Conservation (phyloP, 2,113 vertebrate genomes). For the Oplegnathus fasciatus region DNA sequence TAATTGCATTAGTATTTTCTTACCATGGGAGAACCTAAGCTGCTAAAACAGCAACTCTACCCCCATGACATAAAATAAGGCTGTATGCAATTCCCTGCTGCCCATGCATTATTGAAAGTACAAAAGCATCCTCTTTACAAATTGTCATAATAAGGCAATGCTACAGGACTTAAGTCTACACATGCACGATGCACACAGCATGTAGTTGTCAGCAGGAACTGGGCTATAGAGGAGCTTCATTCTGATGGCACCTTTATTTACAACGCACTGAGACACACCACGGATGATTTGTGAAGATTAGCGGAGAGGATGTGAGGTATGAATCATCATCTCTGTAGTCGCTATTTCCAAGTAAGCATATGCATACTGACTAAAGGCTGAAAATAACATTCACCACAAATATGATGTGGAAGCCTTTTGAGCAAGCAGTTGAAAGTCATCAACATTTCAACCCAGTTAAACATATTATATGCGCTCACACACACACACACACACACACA, state of each 20-base stretch:
- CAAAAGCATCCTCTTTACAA: conserved; percentile 80
- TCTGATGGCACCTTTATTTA: conserved; percentile 73
- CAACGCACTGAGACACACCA: conserved; percentile 61
- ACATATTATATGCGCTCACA: conserved; percentile 40
- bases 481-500: conserved; percentile 11
- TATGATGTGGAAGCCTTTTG: conserved; percentile 58
- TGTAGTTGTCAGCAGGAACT: conserved; percentile 59
- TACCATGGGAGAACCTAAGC: conserved; percentile 52
- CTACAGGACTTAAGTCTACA: conserved; percentile 67
- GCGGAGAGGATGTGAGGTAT: conserved; percentile 62
- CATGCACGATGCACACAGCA: conserved; percentile 45
- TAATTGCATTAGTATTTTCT: conserved; percentile 81
- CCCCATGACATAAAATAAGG: conserved; percentile 75
- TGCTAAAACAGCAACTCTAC: conserved; percentile 75
- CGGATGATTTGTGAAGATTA: conserved; percentile 77
- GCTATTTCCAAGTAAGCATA: conserved; percentile 65
- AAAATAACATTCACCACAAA: conserved; percentile 65
- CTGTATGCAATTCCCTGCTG: conserved; percentile 72
- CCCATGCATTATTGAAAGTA: conserved; percentile 82
- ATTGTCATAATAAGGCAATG: conserved; percentile 82
- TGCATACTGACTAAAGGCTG: conserved; percentile 66
- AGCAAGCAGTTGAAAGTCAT: conserved; percentile 63
- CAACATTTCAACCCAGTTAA: conserved; percentile 61
- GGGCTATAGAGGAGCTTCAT: conserved; percentile 36
- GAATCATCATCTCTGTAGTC: conserved; percentile 68